Base-by-base conservation (phyloP, 2,888 invertebrate species). In the Ceratothoa steindachneri region DNA sequence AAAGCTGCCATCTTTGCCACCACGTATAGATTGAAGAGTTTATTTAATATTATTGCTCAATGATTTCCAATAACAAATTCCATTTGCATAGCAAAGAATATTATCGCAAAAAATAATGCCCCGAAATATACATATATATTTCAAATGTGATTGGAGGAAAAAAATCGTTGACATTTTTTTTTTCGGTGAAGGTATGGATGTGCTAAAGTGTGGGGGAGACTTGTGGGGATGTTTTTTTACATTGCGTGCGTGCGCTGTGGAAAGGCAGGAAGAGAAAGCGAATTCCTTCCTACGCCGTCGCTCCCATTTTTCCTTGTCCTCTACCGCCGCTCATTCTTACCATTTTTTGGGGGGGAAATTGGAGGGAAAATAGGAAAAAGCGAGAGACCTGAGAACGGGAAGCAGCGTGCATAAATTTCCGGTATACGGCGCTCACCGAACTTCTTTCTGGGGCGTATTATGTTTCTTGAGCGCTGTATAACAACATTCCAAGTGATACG, bases 371-470 rank as follows among this genome's bases (percentile, higher is more conserved):
- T 41, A 41, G 41, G 7, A 41, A 41, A 41, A 5, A 41, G 41
- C 7, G 27, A 51, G 64, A 71, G 41, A 53, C 70, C 30, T 30
- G 55, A 55, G 70, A 64, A 70, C 55, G 70, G 70, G 60, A 70
- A 70, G 65, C 65, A 52, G 71, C 65, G 65, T 71, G 71, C 71
- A 71, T 71, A 71, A 71, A 71, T 71, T 71, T 71, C 71, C 71
- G 71, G 64, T 71, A 27, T 7, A 60, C 53, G 60, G 30, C 19
- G 27, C 28, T 22, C 60, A 60, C 65, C 30, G 31, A 30, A 55
- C 69, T n/a, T 7, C 19, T 27, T 27, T 51, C 51, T 30, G n/a
- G 15, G 66, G n/a, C 12, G 41, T 41, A 65, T 71, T 71, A 71
- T 71, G 71, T 71, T 41, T 65, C 51, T 71, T 51, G 31, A 27